Evolutionary conservation across 2,113 vertebrate genomes (phyloP), one percentile per base, ranked within the genome.

Genomic region (Spizaetus ornatus): DNA sequence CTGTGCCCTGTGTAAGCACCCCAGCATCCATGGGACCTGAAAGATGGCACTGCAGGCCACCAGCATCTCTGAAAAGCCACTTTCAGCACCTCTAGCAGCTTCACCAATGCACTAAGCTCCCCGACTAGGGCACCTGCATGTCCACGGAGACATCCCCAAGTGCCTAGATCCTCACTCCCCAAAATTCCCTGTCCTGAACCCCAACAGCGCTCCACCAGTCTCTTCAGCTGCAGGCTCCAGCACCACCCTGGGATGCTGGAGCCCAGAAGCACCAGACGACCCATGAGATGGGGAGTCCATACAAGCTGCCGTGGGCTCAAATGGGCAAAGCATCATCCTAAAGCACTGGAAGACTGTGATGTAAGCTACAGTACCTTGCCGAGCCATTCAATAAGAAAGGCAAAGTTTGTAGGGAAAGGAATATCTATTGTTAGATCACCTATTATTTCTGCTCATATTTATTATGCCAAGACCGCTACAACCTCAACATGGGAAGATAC

Each of bases 381-480:
- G 61, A 88, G 27, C 36, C 73, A 34, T 32, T 69, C 70, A 40
- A 10, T 31, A 43, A 70, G 63, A 52, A 78, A 85, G 70, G 77
- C 47, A 67, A 82, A 48, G 21, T 43, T 69, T 61, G 58, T 19
- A 63, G 40, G 58, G 40, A 87, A 93, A 96, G 73, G 65, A 94
- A 48, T 40, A 45, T 65, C 90, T 96, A 6, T 27, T 69, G 34
- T 62, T 66, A 91, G 71, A 79, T 42, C 73, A 96, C 26, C 95
- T 94, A 43, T 59, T 79, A 52, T 82, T 96, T 95, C 81, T 79
- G 88, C 38, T 88, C 8, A 15, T 82, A 50, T 97, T 96, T 96
- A 96, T 96, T 97, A 66, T 88, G 84, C 48, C 71, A 69, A 82
- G 89, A 91, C 65, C 0, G 0, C 87, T 78, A 96, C 91, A 95